phyloP scores from a whole-genome alignment of 2,113 vertebrate species.

The Sterrhoptilus dennistouni region DNA sequence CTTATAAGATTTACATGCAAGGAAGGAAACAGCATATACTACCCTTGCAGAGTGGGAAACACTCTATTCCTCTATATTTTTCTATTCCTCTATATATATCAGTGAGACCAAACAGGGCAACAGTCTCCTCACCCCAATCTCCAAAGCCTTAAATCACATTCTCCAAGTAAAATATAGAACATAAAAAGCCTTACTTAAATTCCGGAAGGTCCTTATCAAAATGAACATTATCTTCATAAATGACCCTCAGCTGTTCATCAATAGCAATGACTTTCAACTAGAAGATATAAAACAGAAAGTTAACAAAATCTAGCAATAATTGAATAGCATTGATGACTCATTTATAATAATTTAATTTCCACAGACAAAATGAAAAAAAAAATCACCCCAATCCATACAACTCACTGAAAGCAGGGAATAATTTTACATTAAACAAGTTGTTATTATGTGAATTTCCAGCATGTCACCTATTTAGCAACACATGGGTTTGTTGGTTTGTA shows the following conservation, averaged over 20 bases:
- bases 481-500: neutral
- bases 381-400: neutral
- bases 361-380: neutral
- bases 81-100: neutral
- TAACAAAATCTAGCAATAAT: neutral
- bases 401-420: neutral
- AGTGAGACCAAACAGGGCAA: neutral
- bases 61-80: neutral
- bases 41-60: neutral
- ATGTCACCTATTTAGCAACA: neutral
- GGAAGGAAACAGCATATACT: neutral
- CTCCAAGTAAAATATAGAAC: neutral
- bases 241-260: slow-evolving; percentile 78
- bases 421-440: neutral
- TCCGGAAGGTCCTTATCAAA: slow-evolving; percentile 90
- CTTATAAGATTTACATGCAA: neutral
- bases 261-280: slow-evolving; percentile 91
- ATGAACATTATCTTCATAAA: slow-evolving; percentile 84
- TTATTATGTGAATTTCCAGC: neutral
- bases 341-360: neutral
- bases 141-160: neutral
- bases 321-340: neutral
- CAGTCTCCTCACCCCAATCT: accelerated
- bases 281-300: slow-evolving; percentile 26
- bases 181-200: slow-evolving; percentile 81